These are phyloP conservation scores for Euplexia lucipara DNA, from an alignment of 2,888 invertebrate species.

Conservation along the genomic window DNA sequence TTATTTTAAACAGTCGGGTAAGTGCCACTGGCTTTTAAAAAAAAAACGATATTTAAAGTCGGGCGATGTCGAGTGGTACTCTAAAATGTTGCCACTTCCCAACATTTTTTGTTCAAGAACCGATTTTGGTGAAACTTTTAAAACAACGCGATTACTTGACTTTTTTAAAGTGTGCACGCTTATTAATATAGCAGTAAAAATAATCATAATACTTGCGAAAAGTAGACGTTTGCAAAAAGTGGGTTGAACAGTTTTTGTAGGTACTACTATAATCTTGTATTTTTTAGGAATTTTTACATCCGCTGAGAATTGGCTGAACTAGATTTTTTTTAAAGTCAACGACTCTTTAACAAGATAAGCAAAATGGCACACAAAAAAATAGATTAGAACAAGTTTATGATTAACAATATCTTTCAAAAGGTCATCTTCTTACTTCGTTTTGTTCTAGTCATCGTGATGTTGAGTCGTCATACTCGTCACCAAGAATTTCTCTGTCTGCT, in stretches of 20 bases:
- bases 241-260: constrained; percentile 34
- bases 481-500: constrained; percentile 4
- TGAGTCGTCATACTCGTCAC: not conserved
- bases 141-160: constrained; percentile 37
- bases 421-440: not conserved
- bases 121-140: constrained; percentile 25
- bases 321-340: constrained; percentile 37
- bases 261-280: constrained; percentile 15
- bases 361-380: constrained; percentile 18
- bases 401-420: not conserved
- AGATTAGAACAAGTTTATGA: constrained; percentile 25
- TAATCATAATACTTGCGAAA: constrained; percentile 15
- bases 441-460: constrained; percentile 4
- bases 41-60: constrained; percentile 70
- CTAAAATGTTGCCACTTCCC: constrained; percentile 35
- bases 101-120: constrained; percentile 41
- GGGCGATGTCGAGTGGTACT: constrained; percentile 41
- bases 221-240: constrained; percentile 35
- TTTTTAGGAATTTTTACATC: constrained; percentile 32
- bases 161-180: constrained; percentile 25
- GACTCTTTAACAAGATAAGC: constrained; percentile 38
- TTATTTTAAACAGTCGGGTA: constrained; percentile 60
- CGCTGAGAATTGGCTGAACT: constrained; percentile 31
- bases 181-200: constrained; percentile 29
- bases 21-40: constrained; percentile 65